A percentile compares a stretch with the other conserved stretches of the same genome.
Evolutionary conservation across 2,888 invertebrate species (phyloP).

Genomic region (Agrochola macilenta): DNA sequence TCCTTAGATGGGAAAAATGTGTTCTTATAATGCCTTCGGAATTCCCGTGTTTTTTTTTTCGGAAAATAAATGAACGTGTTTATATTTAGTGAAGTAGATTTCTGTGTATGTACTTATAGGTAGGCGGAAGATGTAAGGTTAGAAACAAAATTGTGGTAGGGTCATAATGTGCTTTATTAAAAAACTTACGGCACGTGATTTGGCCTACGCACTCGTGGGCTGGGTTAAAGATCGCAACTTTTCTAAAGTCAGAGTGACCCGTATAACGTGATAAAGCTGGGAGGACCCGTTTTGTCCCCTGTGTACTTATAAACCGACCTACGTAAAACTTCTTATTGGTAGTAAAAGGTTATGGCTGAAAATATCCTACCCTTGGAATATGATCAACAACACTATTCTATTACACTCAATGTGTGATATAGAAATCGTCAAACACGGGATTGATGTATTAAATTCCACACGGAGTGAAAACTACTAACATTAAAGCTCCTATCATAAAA

Average conservation of each 20-base stretch:
- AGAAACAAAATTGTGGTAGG: background rate
- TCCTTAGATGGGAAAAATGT: constrained; percentile 83
- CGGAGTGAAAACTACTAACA: background rate
- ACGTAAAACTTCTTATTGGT: constrained; percentile 26
- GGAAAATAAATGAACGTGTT: constrained; percentile 57
- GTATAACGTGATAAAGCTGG: constrained; percentile 25
- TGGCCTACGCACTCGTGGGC: constrained; percentile 23
- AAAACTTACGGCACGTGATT: constrained; percentile 44
- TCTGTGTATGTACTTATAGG: constrained; percentile 19
- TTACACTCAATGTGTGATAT: background rate
- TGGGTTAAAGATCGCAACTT: constrained; percentile 30
- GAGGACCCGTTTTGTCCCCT: constrained; percentile 15
- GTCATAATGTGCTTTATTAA: constrained; percentile 33
- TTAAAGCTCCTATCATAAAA: background rate
- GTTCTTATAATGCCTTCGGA: constrained; percentile 80
- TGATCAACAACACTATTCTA: constrained; percentile 15
- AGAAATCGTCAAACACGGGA: background rate
- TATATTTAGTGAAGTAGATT: constrained; percentile 55
- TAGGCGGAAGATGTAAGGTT: background rate
- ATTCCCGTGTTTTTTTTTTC: constrained; percentile 71
- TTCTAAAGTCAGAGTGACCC: constrained; percentile 38
- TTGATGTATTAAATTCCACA: too few species aligned
- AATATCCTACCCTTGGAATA: constrained; percentile 27
- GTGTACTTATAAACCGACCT: constrained; percentile 21
- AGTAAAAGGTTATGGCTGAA: constrained; percentile 24